Evolutionary conservation across 2,888 invertebrate species (phyloP), one percentile per base, ranked within the genome.

Genomic region (Eumacrocentrus americanus): DNA sequence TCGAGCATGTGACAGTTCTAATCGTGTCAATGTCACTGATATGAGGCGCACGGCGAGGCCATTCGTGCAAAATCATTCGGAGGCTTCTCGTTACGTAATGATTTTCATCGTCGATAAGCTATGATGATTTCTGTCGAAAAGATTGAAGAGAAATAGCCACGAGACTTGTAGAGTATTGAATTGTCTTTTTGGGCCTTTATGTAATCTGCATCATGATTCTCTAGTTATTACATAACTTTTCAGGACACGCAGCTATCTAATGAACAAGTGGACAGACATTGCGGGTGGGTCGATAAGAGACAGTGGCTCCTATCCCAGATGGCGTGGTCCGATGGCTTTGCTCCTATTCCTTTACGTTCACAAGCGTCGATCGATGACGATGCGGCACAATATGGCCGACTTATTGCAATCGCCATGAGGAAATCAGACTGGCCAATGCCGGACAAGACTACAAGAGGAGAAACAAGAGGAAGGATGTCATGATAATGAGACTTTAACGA

Each of bases 361-460:
- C 62, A 50, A 53, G 52, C 50, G 67, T 65, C 74, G 76, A 80
- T 80, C 80, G 79, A 80, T 80, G 76, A 77, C 74, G 74, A 67
- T 72, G 72, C 76, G 68, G 69, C 67, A 67, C 74, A 80, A 80
- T 58, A 80, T 80, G 80, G 80, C 80, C 67, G 76, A 63, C 61
- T 16, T 60, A 53, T 56, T 38, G 51, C 60, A n/a, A n/a, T n/a
- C n/a, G n/a, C n/a, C n/a, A n/a, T n/a, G n/a, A n/a, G n/a, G n/a
- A n/a, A n/a, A n/a, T n/a, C n/a, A n/a, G n/a, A n/a, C n/a, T n/a
- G n/a, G n/a, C n/a, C n/a, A n/a, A n/a, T n/a, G n/a, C n/a, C n/a
- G n/a, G n/a, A n/a, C n/a, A n/a, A n/a, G n/a, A n/a, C n/a, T n/a
- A n/a, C n/a, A n/a, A n/a, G n/a, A n/a, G n/a, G n/a, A n/a, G n/a